Conservation (phyloP, 2,113 vertebrate species). For the Laticauda laticaudata region DNA sequence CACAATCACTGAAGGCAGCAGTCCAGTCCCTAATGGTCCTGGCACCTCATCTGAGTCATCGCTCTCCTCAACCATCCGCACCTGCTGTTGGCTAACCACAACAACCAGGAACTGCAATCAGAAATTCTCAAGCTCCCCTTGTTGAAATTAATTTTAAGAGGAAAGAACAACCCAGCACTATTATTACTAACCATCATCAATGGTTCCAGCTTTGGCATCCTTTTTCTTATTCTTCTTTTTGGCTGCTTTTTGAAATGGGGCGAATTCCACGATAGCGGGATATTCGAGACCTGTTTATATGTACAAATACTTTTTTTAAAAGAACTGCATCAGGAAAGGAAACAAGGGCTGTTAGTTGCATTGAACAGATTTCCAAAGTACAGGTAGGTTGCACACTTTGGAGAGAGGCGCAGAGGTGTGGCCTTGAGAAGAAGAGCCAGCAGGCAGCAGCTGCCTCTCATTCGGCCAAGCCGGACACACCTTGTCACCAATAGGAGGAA, state of each 20-base stretch:
- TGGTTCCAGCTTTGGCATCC: slow-evolving; percentile 94
- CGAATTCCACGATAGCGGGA: slow-evolving; percentile 95
- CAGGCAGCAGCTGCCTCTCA: neutral
- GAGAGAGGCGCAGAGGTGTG: neutral
- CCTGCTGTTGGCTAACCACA: too few species aligned
- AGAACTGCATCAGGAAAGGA: neutral
- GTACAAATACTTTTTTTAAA: slow-evolving; percentile 5
- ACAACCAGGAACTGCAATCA: neutral
- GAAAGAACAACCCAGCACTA: slow-evolving; percentile 34
- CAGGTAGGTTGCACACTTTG: neutral
- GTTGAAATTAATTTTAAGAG: neutral
- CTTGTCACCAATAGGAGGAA: neutral
- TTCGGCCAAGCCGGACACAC: neutral
- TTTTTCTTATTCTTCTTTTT: slow-evolving; percentile 97
- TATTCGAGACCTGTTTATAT: slow-evolving; percentile 88
- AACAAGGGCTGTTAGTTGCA: neutral
- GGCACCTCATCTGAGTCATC: too few species aligned
- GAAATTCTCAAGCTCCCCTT: neutral
- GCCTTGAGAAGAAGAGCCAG: neutral
- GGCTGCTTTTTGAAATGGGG: slow-evolving; percentile 96
- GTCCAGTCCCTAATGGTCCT: too few species aligned
- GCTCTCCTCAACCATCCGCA: too few species aligned
- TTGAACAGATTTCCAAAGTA: neutral
- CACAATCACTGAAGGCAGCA: too few species aligned
- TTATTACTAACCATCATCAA: slow-evolving; percentile 82